These are phyloP conservation scores for Caenorhabditis sp. DNA, from an alignment of 2,888 invertebrate genomes.

Conservation along the genomic window DNA sequence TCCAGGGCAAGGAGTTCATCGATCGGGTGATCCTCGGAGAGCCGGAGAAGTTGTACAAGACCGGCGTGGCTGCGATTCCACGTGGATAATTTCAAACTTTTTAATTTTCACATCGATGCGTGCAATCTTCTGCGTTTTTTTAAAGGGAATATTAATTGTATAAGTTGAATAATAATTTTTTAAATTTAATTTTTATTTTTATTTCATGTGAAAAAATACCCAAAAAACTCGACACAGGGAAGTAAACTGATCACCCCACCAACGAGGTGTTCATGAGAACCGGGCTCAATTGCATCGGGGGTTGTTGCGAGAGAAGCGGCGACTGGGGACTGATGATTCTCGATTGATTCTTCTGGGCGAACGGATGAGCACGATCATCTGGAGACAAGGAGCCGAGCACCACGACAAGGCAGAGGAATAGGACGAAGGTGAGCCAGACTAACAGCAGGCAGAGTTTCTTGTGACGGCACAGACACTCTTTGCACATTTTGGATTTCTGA, in stretches of 20 bases:
- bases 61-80: slow-evolving; percentile 71
- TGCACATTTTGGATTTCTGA: slow-evolving; percentile 63
- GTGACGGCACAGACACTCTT: slow-evolving; percentile 63
- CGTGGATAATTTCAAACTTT: slow-evolving; percentile 35
- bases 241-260: slow-evolving; percentile 29
- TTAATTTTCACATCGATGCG: no score
- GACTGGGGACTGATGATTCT: slow-evolving; percentile 33
- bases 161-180: no score
- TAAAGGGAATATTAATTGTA: no score
- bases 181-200: no score
- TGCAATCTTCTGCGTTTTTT: no score
- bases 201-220: no score
- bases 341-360: slow-evolving; percentile 57
- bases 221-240: slow-evolving; percentile 11
- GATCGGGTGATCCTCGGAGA: slow-evolving; percentile 80
- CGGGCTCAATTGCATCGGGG: slow-evolving; percentile 28
- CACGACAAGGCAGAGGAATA: slow-evolving; percentile 71
- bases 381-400: slow-evolving; percentile 68
- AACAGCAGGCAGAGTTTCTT: slow-evolving; percentile 70
- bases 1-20: slow-evolving; percentile 81
- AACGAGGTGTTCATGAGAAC: slow-evolving; percentile 53
- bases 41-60: slow-evolving; percentile 82
- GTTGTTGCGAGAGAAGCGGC: slow-evolving; percentile 34
- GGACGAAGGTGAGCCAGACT: slow-evolving; percentile 71
- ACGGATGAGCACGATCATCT: slow-evolving; percentile 67